Percentiles rank a stretch among this genome's conserved stretches.
phyloP scores from a whole-genome alignment of 2,797 vertebrate genomes.

The Macroramphosus scolopax region DNA sequence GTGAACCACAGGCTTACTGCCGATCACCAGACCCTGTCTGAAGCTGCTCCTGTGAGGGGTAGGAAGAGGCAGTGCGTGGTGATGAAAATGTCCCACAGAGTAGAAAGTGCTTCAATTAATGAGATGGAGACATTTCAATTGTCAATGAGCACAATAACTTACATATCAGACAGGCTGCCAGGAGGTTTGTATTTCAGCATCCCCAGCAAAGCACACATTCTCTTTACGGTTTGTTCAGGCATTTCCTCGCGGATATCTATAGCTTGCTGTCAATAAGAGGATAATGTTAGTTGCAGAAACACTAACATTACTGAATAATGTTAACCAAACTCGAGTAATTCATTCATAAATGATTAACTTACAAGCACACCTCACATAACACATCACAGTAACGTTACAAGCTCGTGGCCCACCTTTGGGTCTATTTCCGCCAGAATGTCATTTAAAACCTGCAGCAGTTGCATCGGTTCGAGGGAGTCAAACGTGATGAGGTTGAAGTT shows the following conservation, averaged over 20 bases:
- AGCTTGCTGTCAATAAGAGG: conserved; percentile 81
- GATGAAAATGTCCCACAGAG: not conserved
- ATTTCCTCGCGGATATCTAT: conserved; percentile 95
- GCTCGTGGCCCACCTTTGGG: no score
- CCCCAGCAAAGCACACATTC: conserved; percentile 87
- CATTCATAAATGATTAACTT: no score
- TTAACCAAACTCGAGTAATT: no score
- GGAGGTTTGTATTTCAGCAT: conserved; percentile 95
- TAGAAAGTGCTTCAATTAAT: not conserved
- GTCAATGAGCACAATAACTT: conserved; percentile 72
- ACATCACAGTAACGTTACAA: no score
- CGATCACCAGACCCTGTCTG: conserved; percentile 90
- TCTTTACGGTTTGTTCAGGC: conserved; percentile 93
- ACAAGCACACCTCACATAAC: no score
- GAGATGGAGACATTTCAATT: not conserved
- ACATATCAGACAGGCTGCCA: conserved; percentile 85
- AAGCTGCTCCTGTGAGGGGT: conserved; percentile 83
- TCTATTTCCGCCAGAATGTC: conserved; percentile 95
- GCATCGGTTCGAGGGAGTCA: conserved; percentile 91
- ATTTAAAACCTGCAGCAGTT: conserved; percentile 90
- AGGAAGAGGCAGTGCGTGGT: not conserved
- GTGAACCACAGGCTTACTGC: conserved; percentile 91
- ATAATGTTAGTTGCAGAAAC: not conserved
- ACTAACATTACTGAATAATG: no score
- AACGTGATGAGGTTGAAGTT: conserved; percentile 95